A percentile compares a stretch with the other conserved stretches of the same genome.
phyloP scores from a whole-genome alignment of 2,797 vertebrate genomes.

The Ibycter americanus region DNA sequence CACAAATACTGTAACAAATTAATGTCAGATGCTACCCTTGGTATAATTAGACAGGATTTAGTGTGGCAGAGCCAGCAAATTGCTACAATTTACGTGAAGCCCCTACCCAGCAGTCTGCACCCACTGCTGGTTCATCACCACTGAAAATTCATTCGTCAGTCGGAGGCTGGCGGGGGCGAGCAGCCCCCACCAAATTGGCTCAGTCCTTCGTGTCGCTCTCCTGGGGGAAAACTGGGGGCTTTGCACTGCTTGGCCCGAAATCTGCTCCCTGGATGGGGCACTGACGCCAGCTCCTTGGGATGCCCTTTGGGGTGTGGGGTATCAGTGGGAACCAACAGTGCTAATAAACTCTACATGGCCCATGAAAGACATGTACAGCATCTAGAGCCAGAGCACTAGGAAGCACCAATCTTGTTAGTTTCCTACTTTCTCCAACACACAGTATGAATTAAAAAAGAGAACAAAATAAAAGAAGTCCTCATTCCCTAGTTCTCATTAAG shows the following conservation, averaged over 20 bases:
- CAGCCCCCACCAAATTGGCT: background rate
- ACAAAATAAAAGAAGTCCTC: background rate
- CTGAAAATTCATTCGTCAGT: background rate
- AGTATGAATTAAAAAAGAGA: background rate
- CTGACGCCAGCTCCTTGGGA: background rate
- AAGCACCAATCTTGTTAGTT: background rate
- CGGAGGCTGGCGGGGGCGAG: background rate
- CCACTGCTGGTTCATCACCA: background rate
- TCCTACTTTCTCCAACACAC: background rate
- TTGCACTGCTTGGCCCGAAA: accelerated
- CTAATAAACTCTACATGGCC: background rate
- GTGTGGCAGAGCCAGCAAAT: constrained; percentile 40
- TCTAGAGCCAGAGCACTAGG: background rate
- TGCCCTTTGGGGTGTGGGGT: background rate
- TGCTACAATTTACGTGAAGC: background rate
- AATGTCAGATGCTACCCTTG: constrained; percentile 37
- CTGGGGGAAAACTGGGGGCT: accelerated
- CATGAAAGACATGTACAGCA: background rate
- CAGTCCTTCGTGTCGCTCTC: background rate
- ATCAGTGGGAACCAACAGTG: background rate
- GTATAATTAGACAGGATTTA: constrained; percentile 43
- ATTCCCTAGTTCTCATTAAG: constrained; percentile 17
- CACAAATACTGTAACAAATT: constrained; percentile 14
- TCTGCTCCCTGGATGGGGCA: too few relatives aligned
- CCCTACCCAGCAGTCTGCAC: background rate